These are phyloP conservation scores for Enteromius fasciolatus DNA, from an alignment of 2,797 vertebrate species.

Conservation along the genomic window DNA sequence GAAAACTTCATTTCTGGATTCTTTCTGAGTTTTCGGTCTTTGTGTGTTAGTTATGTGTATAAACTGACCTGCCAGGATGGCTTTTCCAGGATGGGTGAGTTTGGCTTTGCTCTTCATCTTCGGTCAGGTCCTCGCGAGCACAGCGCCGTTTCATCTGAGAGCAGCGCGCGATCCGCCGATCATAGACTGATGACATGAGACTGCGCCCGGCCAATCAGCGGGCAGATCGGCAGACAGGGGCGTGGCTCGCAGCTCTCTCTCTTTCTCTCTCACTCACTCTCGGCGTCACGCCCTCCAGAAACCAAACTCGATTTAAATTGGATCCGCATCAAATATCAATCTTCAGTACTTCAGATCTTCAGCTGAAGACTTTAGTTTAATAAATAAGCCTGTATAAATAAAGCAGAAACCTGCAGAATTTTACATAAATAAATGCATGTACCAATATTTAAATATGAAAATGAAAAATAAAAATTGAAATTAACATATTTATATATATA, in stretches of 20 bases:
- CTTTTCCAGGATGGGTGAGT: conserved; percentile 93
- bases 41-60: neutral
- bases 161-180: conserved; percentile 21
- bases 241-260: conserved; percentile 54
- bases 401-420: neutral
- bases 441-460: neutral
- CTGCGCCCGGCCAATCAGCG: conserved; percentile 29
- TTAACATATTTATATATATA: no score
- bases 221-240: conserved; percentile 47
- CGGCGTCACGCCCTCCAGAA: conserved; percentile 5
- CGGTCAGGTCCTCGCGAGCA: conserved; percentile 66
- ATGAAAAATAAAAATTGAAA: neutral
- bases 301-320: conserved; percentile 2
- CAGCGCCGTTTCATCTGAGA: neutral
- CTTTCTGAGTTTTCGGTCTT: neutral
- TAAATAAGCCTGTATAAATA: neutral
- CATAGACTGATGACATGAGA: conserved; percentile 25
- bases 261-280: neutral
- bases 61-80: conserved; percentile 90
- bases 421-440: neutral
- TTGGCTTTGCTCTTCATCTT: conserved; percentile 80
- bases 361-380: neutral
- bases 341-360: no score
- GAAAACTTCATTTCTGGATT: neutral
- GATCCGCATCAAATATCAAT: neutral